A percentile compares a stretch with the other conserved stretches of the same genome.
Conservation (phyloP, 1,140 invertebrate species). For the Zaprionus taronus region DNA sequence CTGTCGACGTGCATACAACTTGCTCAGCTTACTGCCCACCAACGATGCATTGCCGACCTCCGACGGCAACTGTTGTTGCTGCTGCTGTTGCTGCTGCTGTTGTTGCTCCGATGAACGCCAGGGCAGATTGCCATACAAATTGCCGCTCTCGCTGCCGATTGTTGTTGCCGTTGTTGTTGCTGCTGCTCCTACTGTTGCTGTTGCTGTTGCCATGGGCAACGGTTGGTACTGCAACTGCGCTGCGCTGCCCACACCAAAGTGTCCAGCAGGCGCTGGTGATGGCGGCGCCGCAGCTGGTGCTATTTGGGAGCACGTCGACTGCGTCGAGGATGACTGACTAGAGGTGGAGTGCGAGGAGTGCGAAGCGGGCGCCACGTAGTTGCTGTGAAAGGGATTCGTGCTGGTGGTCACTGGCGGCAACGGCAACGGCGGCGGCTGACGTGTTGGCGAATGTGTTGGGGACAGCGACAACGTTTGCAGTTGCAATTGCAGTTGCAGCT, state of each 20-base stretch:
- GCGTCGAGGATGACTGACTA: conserved; percentile 83
- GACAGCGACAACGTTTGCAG: not conserved
- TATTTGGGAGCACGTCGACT: conserved; percentile 79
- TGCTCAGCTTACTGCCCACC: conserved; percentile 70
- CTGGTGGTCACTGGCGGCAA: conserved; percentile 42
- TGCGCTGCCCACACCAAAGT: conserved; percentile 59
- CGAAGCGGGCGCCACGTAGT: conserved; percentile 62
- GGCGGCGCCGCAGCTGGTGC: conserved; percentile 36
- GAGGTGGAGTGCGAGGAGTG: conserved; percentile 78
- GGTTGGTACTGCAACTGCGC: conserved; percentile 73
- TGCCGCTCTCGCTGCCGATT: not conserved
- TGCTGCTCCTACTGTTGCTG: conserved; percentile 35
- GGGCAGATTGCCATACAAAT: conserved; percentile 14
- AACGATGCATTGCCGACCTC: not conserved
- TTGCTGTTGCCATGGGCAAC: conserved; percentile 51
- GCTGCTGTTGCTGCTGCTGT: not conserved
- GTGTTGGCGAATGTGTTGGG: conserved; percentile 2
- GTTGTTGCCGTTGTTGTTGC: conserved; percentile 16
- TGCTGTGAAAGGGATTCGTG: conserved; percentile 79
- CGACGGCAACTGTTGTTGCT: not conserved
- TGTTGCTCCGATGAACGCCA: conserved; percentile 32
- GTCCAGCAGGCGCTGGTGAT: conserved; percentile 45
- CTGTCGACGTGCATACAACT: conserved; percentile 73
- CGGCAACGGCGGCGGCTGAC: conserved; percentile 15
- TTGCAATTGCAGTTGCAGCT: conserved; percentile 1